These are phyloP conservation scores for Gopherus evgoodei DNA, from an alignment of 2,113 vertebrate genomes.

Conservation along the genomic window DNA sequence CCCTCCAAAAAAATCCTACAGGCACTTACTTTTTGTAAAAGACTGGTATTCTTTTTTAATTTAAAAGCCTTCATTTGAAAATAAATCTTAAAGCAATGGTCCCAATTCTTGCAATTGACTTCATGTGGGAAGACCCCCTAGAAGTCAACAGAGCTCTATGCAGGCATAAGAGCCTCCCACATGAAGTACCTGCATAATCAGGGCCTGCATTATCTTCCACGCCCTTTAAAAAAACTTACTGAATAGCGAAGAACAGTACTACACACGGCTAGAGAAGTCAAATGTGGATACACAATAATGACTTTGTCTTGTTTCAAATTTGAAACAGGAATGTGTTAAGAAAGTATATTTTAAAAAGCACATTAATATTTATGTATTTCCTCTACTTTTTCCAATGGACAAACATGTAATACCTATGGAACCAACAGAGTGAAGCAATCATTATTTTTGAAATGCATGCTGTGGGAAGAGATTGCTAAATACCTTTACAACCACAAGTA, in stretches of 20 bases:
- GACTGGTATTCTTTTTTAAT: background rate
- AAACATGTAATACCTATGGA: constrained; percentile 60
- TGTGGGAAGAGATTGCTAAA: constrained; percentile 83
- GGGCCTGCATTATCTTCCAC: background rate
- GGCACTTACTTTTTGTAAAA: background rate
- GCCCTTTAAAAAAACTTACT: background rate
- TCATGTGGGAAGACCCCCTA: background rate
- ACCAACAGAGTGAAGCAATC: constrained; percentile 79
- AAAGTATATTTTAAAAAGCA: constrained; percentile 18
- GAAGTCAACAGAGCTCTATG: background rate
- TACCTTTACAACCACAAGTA: constrained; percentile 80
- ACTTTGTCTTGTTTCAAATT: constrained; percentile 33
- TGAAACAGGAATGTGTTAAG: background rate
- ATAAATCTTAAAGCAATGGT: background rate
- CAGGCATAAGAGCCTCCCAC: background rate
- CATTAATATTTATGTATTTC: background rate
- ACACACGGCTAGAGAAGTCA: background rate
- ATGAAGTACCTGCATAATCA: background rate
- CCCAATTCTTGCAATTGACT: background rate
- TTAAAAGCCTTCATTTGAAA: constrained; percentile 6
- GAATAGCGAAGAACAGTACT: background rate
- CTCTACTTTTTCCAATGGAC: constrained; percentile 46
- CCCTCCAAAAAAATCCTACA: constrained; percentile 1
- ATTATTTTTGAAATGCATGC: constrained; percentile 76
- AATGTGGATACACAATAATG: background rate